Evolutionary conservation across 2,888 invertebrate species (phyloP), one percentile per base, ranked within the genome.

Genomic region (Abrostola triplasia): DNA sequence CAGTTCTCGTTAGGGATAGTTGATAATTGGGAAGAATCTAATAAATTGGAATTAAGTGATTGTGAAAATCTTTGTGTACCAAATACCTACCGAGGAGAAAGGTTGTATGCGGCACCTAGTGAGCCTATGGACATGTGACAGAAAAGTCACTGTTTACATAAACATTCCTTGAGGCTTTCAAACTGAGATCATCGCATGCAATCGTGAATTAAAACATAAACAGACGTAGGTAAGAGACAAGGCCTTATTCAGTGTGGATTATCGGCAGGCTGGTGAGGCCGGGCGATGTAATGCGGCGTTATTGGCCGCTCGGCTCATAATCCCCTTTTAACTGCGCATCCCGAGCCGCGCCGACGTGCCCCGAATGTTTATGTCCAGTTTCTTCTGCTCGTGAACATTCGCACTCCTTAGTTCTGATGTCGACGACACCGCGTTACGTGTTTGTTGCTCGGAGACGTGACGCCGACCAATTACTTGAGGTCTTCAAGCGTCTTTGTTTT

Each of bases 291-390:
- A 83, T 82, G 87, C 89, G 82, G 80, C 86, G 90, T 91, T 92
- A 92, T 92, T 92, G 93, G 92, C 89, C 90, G 88, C 90, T 90
- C 88, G 80, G 82, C 90, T 90, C 92, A 90, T 93, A 93, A 94
- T 94, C 93, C 93, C 89, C 90, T 90, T 94, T 93, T 93, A 94
- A 93, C 90, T 92, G 92, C 91, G 88, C 86, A 81, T 80, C 82
- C 84, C 84, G 82, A 82, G 84, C 78, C 81, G 75, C 78, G 83
- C 71, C 87, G 83, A 92, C 93, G 93, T 94, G 94, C 80, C 62
- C 67, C 50, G 94, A 91, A 93, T 94, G 73, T 81, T 84, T 85
- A 91, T 84, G 70, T 67, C 69, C 69, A 40, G 68, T 77, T 84
- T 89, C 86, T 89, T 90, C 85, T 85, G 86, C 80, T 85, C 78